These are phyloP conservation scores for Salvator merianae DNA, from an alignment of 2,113 vertebrate genomes.

Conservation along the genomic window DNA sequence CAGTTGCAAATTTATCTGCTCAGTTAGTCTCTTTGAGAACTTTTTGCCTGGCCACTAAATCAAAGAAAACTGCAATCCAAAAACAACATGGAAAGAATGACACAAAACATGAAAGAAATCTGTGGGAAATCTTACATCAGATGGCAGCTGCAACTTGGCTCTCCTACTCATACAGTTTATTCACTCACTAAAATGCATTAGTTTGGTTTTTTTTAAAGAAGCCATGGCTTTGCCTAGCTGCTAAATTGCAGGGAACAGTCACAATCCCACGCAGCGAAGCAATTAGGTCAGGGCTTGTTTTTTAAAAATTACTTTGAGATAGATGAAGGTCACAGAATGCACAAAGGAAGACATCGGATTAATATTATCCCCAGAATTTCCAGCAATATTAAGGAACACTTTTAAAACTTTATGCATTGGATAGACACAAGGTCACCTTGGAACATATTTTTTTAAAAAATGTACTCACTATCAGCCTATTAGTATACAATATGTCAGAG, in stretches of 20 bases:
- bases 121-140: background rate
- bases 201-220: conserved; percentile 23
- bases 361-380: conserved; percentile 36
- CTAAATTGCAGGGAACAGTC: conserved; percentile 37
- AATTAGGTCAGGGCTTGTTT: conserved; percentile 61
- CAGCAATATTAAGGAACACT: conserved; percentile 13
- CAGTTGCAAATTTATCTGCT: background rate
- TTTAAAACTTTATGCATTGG: conserved; percentile 32
- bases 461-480: background rate
- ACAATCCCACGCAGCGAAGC: conserved; percentile 55
- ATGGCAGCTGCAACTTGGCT: conserved; percentile 13
- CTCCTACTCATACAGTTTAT: background rate
- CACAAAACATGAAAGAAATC: conserved; percentile 28
- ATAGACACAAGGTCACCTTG: conserved; percentile 44
- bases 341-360: conserved; percentile 21
- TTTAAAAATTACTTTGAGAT: conserved; percentile 48
- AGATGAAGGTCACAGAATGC: conserved; percentile 54
- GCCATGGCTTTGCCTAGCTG: conserved; percentile 38
- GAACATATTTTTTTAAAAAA: background rate
- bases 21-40: background rate
- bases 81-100: conserved; percentile 22
- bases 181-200: conserved; percentile 34
- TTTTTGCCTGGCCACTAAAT: background rate
- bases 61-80: conserved; percentile 9
- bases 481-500: background rate